These are phyloP conservation scores for Stegastes partitus DNA, from an alignment of 2,113 vertebrate genomes.

Conservation along the genomic window DNA sequence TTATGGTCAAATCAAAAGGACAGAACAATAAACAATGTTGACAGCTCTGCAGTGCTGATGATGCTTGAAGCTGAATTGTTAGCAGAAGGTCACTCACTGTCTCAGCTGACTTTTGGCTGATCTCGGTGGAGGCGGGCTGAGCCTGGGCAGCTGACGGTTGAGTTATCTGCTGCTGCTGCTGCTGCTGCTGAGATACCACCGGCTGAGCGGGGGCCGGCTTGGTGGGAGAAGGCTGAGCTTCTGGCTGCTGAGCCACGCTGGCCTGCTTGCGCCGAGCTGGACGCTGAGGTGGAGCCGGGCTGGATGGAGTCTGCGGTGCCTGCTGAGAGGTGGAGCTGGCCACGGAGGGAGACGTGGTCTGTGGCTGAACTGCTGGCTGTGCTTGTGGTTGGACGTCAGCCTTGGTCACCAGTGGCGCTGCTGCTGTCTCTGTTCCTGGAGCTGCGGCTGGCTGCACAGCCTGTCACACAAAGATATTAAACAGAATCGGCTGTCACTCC, in stretches of 20 bases:
- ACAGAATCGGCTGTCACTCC: constrained; percentile 2
- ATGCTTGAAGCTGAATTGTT: constrained; percentile 8
- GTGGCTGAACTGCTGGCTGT: constrained; percentile 61
- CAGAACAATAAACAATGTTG: neutral
- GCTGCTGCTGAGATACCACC: constrained; percentile 22
- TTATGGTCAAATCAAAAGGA: neutral
- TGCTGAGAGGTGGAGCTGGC: constrained; percentile 69
- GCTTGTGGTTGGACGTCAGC: constrained; percentile 59
- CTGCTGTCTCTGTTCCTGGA: constrained; percentile 45
- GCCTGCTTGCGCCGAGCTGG: constrained; percentile 83
- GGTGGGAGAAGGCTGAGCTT: constrained; percentile 58
- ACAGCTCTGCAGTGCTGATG: neutral
- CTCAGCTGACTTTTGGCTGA: constrained; percentile 67
- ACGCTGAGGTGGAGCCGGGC: constrained; percentile 82
- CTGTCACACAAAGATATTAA: constrained; percentile 56
- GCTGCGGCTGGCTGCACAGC: constrained; percentile 57
- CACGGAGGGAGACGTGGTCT: constrained; percentile 50
- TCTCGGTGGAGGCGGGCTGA: constrained; percentile 49
- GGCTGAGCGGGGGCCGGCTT: constrained; percentile 51
- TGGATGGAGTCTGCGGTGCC: constrained; percentile 74
- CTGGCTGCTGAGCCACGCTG: constrained; percentile 49
- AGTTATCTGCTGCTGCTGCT: constrained; percentile 35
- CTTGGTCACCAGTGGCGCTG: constrained; percentile 58
- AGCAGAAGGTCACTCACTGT: constrained; percentile 50
- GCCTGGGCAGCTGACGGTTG: constrained; percentile 54